A percentile compares a stretch with the other conserved stretches of the same genome.
phyloP scores from a whole-genome alignment of 2,888 invertebrate genomes.

The Ligdia adustata region DNA sequence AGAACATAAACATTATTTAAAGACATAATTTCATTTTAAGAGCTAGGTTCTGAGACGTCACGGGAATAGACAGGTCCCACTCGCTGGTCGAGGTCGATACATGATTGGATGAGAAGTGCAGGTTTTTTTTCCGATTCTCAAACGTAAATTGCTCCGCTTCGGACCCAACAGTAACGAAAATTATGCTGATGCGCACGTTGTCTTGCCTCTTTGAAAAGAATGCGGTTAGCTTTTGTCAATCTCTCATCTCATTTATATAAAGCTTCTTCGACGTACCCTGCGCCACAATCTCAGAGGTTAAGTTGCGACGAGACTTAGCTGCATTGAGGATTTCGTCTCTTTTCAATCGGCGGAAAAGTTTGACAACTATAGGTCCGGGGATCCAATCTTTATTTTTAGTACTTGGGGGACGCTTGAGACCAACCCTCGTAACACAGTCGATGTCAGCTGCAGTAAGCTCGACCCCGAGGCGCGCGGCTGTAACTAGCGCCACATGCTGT shows the following conservation, averaged over 20 bases:
- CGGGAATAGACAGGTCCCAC: neutral
- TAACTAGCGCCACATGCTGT: neutral
- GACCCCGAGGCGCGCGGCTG: neutral
- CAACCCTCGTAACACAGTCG: neutral
- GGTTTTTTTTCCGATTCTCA: neutral
- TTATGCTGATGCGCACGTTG: neutral
- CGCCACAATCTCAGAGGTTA: neutral
- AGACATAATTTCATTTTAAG: neutral
- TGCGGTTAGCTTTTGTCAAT: neutral
- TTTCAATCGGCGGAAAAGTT: neutral
- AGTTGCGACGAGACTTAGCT: neutral
- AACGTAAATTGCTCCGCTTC: neutral
- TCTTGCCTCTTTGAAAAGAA: neutral
- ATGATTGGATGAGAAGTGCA: neutral
- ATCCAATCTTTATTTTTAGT: neutral
- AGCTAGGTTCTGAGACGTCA: neutral
- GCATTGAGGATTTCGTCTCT: neutral
- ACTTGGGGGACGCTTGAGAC: neutral
- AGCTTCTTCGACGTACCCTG: neutral
- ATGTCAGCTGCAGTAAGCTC: neutral
- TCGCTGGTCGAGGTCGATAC: neutral
- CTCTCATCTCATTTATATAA: neutral
- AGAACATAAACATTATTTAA: neutral
- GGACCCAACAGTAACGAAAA: slow-evolving; percentile 2
- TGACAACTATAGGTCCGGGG: neutral